These are phyloP conservation scores for Plectrocnemia conspersa DNA, from an alignment of 1,140 invertebrate genomes.

Conservation along the genomic window DNA sequence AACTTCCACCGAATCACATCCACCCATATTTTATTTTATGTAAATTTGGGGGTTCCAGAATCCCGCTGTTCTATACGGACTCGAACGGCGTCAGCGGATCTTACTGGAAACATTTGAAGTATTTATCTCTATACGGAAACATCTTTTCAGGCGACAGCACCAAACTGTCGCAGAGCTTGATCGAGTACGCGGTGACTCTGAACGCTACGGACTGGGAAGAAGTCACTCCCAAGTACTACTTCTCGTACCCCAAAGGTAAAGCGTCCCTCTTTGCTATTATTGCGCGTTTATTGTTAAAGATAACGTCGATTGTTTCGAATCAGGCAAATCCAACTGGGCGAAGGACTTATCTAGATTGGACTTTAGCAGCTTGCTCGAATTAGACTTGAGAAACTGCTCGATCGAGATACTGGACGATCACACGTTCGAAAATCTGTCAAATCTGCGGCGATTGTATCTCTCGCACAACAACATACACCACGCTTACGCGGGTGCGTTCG, in stretches of 20 bases:
- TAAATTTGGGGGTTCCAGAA: conserved; percentile 14
- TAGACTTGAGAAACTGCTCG: conserved; percentile 54
- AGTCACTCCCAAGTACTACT: conserved; percentile 9
- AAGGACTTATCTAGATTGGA: conserved; percentile 25
- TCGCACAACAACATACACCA: conserved; percentile 50
- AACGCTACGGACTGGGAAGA: conserved; percentile 38
- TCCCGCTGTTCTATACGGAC: conserved; percentile 38
- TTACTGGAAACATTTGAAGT: conserved; percentile 38
- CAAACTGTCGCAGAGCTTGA: conserved; percentile 12
- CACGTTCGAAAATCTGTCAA: conserved; percentile 46
- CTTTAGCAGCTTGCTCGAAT: conserved; percentile 43
- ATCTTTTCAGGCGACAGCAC: conserved; percentile 35
- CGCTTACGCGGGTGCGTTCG: conserved; percentile 44
- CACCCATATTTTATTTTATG: not conserved
- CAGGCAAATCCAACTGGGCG: conserved; percentile 28
- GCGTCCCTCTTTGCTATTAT: not conserved
- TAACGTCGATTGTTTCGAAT: conserved; percentile 4
- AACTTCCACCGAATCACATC: conserved; percentile 4
- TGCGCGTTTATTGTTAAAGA: no score
- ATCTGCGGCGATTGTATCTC: conserved; percentile 47
- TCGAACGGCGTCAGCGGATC: conserved; percentile 29
- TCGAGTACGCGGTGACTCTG: conserved; percentile 36
- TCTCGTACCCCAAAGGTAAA: conserved; percentile 15
- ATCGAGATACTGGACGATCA: conserved; percentile 45
- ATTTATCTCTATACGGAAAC: conserved; percentile 44